Conservation (phyloP, 2,797 vertebrate species). For the Phrynocephalus forsythii region DNA sequence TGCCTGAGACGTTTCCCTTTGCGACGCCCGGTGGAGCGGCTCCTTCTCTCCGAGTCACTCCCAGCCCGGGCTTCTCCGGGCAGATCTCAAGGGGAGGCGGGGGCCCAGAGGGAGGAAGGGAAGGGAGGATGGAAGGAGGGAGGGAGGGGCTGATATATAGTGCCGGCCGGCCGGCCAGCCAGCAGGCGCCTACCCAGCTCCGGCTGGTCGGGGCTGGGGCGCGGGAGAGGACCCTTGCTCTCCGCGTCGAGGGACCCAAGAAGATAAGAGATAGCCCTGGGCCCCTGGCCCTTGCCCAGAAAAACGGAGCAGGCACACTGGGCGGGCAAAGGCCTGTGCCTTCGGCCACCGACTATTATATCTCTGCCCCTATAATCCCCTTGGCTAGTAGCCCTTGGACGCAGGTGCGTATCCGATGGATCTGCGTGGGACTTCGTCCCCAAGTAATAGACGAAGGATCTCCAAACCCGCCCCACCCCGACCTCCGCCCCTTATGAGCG, state of each 20-base stretch:
- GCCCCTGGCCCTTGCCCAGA: not conserved
- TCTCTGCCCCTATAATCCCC: no score
- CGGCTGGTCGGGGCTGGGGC: conserved; percentile 42
- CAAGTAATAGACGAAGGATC: no score
- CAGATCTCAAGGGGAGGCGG: conserved; percentile 21
- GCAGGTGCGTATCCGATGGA: no score
- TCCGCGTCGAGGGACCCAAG: not conserved
- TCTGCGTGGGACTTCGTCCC: not conserved
- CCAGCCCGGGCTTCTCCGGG: conserved; percentile 12
- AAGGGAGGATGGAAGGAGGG: conserved; percentile 44
- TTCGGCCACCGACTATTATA: no score
- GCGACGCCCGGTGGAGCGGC: conserved; percentile 20
- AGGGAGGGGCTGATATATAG: conserved; percentile 45
- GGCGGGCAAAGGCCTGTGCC: not conserved
- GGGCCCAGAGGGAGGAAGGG: not conserved
- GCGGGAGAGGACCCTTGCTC: conserved; percentile 15
- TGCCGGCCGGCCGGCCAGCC: conserved; percentile 7
- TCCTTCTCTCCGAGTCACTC: conserved; percentile 15
- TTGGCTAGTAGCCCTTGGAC: no score
- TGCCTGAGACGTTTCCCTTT: not conserved
- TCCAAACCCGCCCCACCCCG: no score
- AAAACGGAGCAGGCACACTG: not conserved
- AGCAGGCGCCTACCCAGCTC: conserved; percentile 63
- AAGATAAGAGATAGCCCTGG: not conserved
- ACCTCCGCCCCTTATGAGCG: no score